Percentiles rank a stretch among this genome's conserved stretches.
phyloP scores from a whole-genome alignment of 2,888 invertebrate species.

The Hypercompe scribonia region DNA sequence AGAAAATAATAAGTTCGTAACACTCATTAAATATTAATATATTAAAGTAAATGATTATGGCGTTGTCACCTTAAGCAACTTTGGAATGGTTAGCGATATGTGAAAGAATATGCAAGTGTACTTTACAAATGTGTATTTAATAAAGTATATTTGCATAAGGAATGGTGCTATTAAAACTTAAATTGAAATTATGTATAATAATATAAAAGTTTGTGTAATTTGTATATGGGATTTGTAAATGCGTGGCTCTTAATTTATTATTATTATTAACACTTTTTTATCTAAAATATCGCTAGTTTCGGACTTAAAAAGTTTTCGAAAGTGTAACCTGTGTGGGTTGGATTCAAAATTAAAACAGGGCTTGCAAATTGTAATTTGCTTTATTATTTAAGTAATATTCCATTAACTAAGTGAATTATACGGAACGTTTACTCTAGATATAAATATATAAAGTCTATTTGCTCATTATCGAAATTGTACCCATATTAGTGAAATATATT shows the following conservation, averaged over 20 bases:
- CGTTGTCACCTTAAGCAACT: conserved; percentile 11
- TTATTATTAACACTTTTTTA: conserved; percentile 34
- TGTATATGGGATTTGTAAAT: conserved; percentile 55
- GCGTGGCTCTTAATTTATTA: conserved; percentile 54
- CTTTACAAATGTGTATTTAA: conserved; percentile 57
- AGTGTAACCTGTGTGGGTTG: conserved; percentile 36
- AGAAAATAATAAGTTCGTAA: conserved; percentile 21
- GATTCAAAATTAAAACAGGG: conserved; percentile 57
- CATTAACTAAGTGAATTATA: conserved; percentile 83
- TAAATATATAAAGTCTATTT: conserved; percentile 80
- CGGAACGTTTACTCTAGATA: conserved; percentile 73
- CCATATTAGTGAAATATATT: conserved; percentile 76
- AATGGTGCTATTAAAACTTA: conserved; percentile 78
- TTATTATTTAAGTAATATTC: conserved; percentile 82
- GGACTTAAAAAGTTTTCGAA: conserved; percentile 49
- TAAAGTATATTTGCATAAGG: conserved; percentile 73
- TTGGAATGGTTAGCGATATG: conserved; percentile 36
- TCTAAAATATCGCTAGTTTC: conserved; percentile 36
- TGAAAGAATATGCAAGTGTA: conserved; percentile 67
- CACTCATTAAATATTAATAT: conserved; percentile 28
- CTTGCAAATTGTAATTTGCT: conserved; percentile 70
- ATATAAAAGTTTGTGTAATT: conserved; percentile 56
- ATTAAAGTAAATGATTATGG: conserved; percentile 30
- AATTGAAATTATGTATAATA: conserved; percentile 52
- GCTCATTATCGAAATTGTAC: conserved; percentile 84